Percentiles rank a stretch among this genome's conserved stretches.
phyloP scores from a whole-genome alignment of 1,140 invertebrate species.

The Drosophila willistoni region DNA sequence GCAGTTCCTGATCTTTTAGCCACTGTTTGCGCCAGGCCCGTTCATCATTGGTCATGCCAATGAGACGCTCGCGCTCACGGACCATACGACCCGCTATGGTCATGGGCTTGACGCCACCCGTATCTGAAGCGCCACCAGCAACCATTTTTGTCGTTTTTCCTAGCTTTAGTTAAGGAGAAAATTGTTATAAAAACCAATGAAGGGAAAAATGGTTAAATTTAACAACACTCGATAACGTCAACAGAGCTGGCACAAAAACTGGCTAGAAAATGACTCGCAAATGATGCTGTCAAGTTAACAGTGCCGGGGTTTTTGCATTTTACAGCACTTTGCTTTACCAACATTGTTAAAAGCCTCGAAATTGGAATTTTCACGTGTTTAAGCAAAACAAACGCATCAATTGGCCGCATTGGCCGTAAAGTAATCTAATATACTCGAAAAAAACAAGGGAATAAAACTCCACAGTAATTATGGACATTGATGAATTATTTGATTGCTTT shows the following conservation, averaged over 20 bases:
- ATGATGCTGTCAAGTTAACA: no score
- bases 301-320: no score
- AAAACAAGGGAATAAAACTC: background rate
- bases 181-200: constrained; percentile 24
- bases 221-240: background rate
- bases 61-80: constrained; percentile 89
- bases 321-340: no score
- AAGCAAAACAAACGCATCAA: constrained; percentile 1
- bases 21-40: constrained; percentile 92
- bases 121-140: constrained; percentile 83
- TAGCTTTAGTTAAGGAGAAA: constrained; percentile 11
- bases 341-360: background rate
- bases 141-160: constrained; percentile 54
- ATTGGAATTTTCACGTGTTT: background rate
- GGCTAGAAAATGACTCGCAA: no score
- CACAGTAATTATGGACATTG: constrained; percentile 64
- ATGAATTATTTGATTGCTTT: constrained; percentile 79
- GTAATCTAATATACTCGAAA: background rate
- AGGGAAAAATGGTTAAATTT: constrained; percentile 26
- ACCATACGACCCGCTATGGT: constrained; percentile 89
- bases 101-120: constrained; percentile 88
- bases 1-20: constrained; percentile 91
- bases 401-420: constrained; percentile 19
- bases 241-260: background rate
- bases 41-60: constrained; percentile 93